Conservation (phyloP, 2,888 invertebrate species). For the Nemotelus nigrinus region DNA sequence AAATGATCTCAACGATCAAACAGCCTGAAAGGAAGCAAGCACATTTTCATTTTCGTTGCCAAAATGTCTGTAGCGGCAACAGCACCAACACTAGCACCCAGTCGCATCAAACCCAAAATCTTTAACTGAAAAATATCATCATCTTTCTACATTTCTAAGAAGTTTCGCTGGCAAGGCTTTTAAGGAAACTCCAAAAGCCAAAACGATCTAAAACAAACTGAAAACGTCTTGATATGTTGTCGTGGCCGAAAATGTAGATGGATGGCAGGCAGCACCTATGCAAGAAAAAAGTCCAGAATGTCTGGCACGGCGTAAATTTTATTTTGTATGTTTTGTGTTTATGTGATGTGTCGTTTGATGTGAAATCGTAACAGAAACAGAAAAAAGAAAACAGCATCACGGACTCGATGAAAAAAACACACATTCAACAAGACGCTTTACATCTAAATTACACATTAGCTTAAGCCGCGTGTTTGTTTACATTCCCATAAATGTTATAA, state of each 20-base stretch:
- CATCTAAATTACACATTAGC: constrained; percentile 24
- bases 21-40: constrained; percentile 31
- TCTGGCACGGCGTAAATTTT: constrained; percentile 29
- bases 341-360: constrained; percentile 41
- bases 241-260: neutral
- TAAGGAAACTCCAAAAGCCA: constrained; percentile 7
- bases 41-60: constrained; percentile 19
- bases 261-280: neutral
- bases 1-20: constrained; percentile 11
- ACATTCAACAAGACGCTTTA: constrained; percentile 9
- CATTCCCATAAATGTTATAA: constrained; percentile 44
- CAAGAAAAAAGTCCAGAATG: constrained; percentile 15
- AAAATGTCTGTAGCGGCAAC: constrained; percentile 30
- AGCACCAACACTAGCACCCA: neutral
- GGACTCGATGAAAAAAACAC: neutral
- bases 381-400: neutral
- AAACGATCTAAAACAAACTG: neutral
- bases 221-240: neutral
- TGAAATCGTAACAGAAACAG: constrained; percentile 34
- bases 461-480: constrained; percentile 32
- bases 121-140: neutral
- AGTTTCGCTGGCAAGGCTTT: constrained; percentile 4
- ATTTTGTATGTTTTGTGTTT: constrained; percentile 41
- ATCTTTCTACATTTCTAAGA: neutral
- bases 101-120: too few species aligned